A percentile compares a stretch with the other conserved stretches of the same genome.
These are phyloP conservation scores for Noctilio leporinus DNA, from an alignment of 2,113 vertebrate genomes.

Conservation along the genomic window DNA sequence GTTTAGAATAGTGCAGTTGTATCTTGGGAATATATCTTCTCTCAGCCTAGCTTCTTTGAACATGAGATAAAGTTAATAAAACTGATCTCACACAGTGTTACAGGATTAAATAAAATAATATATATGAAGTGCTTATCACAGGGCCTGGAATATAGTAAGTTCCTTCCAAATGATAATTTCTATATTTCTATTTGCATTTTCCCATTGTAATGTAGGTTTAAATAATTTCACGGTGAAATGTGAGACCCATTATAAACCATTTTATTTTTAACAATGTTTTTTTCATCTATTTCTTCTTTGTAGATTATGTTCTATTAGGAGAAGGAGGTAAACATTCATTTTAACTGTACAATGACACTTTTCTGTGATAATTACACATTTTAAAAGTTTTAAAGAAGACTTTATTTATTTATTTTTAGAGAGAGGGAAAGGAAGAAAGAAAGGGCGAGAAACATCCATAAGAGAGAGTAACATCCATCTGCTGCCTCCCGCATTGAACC, in stretches of 20 bases:
- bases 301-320: not conserved
- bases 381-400: not conserved
- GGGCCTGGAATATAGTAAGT: not conserved
- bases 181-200: not conserved
- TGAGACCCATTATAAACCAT: not conserved
- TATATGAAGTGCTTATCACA: not conserved
- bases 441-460: too few relatives aligned
- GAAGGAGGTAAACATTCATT: constrained; percentile 8
- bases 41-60: not conserved
- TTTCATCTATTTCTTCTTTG: not conserved
- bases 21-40: not conserved
- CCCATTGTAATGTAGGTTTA: not conserved
- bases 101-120: not conserved
- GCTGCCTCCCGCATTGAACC: too few relatives aligned
- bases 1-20: not conserved
- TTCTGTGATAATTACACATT: constrained; percentile 57
- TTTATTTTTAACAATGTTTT: constrained; percentile 17
- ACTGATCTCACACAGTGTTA: not conserved
- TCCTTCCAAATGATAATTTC: not conserved
- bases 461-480: too few relatives aligned
- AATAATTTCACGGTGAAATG: not conserved
- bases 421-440: too few relatives aligned
- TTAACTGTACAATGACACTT: not conserved
- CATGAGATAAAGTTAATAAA: not conserved
- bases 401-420: too few relatives aligned